A percentile compares a stretch with the other conserved stretches of the same genome.
Conservation (phyloP, 2,888 invertebrate genomes). For the Ectropis crepuscularia region DNA sequence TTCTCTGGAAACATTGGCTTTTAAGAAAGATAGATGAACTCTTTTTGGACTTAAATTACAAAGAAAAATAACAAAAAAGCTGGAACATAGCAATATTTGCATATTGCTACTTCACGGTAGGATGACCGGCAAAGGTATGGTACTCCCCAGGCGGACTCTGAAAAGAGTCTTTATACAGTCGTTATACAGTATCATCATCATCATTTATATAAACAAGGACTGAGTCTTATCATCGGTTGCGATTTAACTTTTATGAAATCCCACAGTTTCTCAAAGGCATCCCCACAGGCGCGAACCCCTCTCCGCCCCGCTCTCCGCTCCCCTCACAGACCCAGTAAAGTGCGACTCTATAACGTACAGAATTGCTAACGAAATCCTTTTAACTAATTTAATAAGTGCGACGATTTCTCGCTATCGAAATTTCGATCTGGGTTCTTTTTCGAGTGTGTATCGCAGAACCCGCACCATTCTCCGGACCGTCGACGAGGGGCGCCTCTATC, state of each 20-base stretch:
- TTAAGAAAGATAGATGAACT: too few relatives aligned
- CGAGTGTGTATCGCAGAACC: slow-evolving; percentile 54
- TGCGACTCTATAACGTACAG: background rate
- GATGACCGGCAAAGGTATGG: too few relatives aligned
- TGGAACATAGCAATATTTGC: too few relatives aligned
- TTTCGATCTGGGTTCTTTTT: slow-evolving; percentile 56
- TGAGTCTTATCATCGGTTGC: background rate
- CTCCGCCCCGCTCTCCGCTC: background rate
- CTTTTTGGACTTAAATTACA: too few relatives aligned
- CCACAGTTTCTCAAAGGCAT: background rate
- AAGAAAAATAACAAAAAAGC: too few relatives aligned
- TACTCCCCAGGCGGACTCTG: too few relatives aligned
- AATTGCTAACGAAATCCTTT: slow-evolving; percentile 26
- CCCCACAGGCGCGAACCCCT: too few relatives aligned
- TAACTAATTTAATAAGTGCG: slow-evolving; percentile 55
- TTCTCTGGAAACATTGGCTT: too few relatives aligned
- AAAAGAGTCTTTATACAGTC: too few relatives aligned
- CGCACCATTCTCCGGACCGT: slow-evolving; percentile 42
- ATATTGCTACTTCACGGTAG: too few relatives aligned
- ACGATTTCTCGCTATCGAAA: slow-evolving; percentile 50
- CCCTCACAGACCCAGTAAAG: background rate
- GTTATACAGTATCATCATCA: too few relatives aligned
- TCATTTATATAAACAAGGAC: background rate
- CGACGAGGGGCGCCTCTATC: too few relatives aligned
- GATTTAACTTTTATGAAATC: background rate